Evolutionary conservation across 2,888 invertebrate genomes (phyloP).

Genomic region (Cerceris ruficornis): DNA sequence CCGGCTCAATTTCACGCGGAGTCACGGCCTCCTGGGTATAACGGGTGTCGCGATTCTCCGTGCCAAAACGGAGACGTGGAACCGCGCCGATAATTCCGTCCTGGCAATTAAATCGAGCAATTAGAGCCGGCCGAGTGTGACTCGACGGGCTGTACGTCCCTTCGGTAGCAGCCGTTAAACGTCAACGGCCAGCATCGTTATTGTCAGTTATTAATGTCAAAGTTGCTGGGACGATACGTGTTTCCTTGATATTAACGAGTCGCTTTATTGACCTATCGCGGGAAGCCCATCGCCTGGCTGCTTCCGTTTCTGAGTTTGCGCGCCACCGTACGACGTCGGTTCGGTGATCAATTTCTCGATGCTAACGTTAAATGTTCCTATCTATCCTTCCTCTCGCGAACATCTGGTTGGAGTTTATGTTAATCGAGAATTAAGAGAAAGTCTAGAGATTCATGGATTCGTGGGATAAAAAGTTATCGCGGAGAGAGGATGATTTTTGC

Average conservation of each 20-base stretch:
- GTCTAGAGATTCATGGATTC: too few species aligned
- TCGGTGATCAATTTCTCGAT: constrained; percentile 6
- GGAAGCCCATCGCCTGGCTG: constrained; percentile 14
- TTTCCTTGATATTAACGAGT: constrained; percentile 53
- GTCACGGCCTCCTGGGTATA: constrained; percentile 35
- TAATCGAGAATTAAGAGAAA: too few species aligned
- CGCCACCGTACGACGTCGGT: background rate
- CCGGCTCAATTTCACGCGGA: constrained; percentile 44
- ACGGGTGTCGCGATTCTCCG: constrained; percentile 51
- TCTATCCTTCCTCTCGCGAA: background rate
- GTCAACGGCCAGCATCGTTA: constrained; percentile 49
- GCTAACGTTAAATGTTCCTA: background rate
- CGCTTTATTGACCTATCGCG: constrained; percentile 52
- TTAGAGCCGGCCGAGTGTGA: constrained; percentile 49
- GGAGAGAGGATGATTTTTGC: too few species aligned
- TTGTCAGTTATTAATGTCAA: constrained; percentile 60
- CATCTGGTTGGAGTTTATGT: background rate
- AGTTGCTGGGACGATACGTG: constrained; percentile 41
- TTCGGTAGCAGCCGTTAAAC: constrained; percentile 56
- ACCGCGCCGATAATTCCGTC: constrained; percentile 53
- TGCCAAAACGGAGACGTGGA: constrained; percentile 34
- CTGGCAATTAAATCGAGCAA: constrained; percentile 65
- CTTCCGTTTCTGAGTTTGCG: constrained; percentile 28
- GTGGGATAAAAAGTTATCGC: too few species aligned
- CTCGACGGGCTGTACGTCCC: constrained; percentile 35